phyloP scores from a whole-genome alignment of 2,888 invertebrate genomes.

The Tubulanus polymorphus region DNA sequence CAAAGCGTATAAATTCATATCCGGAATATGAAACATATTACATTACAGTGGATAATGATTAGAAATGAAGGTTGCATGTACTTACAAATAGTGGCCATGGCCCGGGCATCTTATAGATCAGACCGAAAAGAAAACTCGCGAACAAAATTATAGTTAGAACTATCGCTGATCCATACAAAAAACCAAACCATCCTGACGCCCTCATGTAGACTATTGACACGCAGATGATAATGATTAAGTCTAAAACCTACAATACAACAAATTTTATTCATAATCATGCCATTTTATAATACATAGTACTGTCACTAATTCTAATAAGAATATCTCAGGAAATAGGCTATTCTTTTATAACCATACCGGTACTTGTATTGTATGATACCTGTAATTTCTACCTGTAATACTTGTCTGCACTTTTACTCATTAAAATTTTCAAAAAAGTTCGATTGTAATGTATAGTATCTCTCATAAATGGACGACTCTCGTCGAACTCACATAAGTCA shows the following conservation, averaged over 20 bases:
- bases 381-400: no score
- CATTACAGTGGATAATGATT: neutral
- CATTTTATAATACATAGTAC: neutral
- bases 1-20: no score
- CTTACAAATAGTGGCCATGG: slow-evolving; percentile 44
- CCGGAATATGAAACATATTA: no score
- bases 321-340: no score
- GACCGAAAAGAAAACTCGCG: slow-evolving; percentile 35
- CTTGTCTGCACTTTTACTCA: no score
- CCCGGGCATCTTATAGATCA: slow-evolving; percentile 36
- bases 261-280: neutral
- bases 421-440: no score
- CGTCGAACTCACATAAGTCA: no score
- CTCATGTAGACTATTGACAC: neutral
- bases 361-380: no score
- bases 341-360: no score
- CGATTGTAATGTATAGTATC: no score
- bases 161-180: slow-evolving; percentile 39
- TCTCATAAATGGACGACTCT: no score
- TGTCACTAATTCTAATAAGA: neutral
- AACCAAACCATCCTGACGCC: slow-evolving; percentile 46
- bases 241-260: slow-evolving; percentile 28
- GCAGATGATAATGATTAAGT: slow-evolving; percentile 39
- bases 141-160: slow-evolving; percentile 34
- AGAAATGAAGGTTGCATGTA: slow-evolving; percentile 7